phyloP scores from a whole-genome alignment of 2,797 vertebrate genomes.

The Danio tinwini region DNA sequence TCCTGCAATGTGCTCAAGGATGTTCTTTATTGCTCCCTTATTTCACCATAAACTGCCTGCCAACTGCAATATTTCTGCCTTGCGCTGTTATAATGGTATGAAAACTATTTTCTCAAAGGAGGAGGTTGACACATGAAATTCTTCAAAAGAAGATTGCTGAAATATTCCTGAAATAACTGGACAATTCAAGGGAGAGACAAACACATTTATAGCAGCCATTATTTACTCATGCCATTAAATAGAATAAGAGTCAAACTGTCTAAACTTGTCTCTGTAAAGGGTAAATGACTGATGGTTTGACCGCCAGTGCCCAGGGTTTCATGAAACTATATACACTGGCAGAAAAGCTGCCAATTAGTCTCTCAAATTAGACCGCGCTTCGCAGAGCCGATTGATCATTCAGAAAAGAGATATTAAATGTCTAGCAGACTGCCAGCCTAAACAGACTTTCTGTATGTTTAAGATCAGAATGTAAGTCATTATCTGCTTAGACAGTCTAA shows the following conservation, averaged over 20 bases:
- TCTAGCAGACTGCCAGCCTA: neutral
- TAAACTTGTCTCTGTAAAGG: constrained; percentile 20
- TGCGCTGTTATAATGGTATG: neutral
- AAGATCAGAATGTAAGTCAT: constrained; percentile 27
- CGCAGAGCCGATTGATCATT: constrained; percentile 6
- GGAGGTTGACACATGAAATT: neutral
- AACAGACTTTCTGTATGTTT: neutral
- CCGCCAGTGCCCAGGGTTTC: neutral
- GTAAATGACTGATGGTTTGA: constrained; percentile 19
- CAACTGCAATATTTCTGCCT: neutral
- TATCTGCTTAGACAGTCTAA: constrained; percentile 26
- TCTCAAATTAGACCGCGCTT: neutral
- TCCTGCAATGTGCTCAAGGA: constrained; percentile 5
- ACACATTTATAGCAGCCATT: constrained; percentile 1
- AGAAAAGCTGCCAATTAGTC: constrained; percentile 23
- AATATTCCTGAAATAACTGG: neutral
- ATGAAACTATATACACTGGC: neutral
- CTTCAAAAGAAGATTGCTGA: neutral
- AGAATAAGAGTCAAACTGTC: neutral
- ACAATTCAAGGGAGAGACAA: neutral
- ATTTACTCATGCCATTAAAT: neutral
- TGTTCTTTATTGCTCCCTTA: neutral
- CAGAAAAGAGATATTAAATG: constrained; percentile 4
- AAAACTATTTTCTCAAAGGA: neutral
- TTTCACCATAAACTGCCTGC: neutral